Base-by-base conservation (phyloP, 1,140 invertebrate species). In the Diabrotica undecimpunctata region DNA sequence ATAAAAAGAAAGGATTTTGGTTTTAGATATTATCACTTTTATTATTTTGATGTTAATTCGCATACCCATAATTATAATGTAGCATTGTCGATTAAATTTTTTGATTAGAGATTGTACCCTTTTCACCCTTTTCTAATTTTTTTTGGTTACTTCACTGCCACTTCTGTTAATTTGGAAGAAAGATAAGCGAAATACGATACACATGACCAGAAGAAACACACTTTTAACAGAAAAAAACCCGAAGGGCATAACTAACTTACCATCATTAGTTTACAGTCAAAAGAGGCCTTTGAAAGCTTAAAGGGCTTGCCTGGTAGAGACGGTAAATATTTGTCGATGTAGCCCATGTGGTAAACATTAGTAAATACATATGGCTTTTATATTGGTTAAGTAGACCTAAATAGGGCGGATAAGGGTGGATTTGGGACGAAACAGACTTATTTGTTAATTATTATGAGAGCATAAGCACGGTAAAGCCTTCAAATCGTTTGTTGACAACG, bases 281-380 rank as follows among this genome's bases (percentile, higher is more conserved):
- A 13, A 35, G 52, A 8, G 54, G 12, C 39, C 58, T 65, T 62
- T 54, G 59, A 56, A 62, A 12, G 37, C 52, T 68, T 68, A 64
- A 55, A 35, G 57, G n/a, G 55, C 14, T 25, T 39, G 39, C 12
- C 36, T 54, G 38, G 57, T 50, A 54, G 36, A 14, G 25, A 61
- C 41, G 37, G 69, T 69, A 70, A 72, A 72, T 72, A 73, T 70
- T 70, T 68, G 65, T 65, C 65, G 66, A 70, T 69, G 63, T 61
- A 9, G 50, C 66, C 70, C 74, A 75, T 75, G 73, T 74, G 73
- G 74, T 75, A 75, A 75, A 75, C 74, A 75, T 75, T 75, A 73
- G 74, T 75, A 74, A 74, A 74, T 73, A 74, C 74, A 74, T 71
- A 70, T 71, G 74, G 73, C 61, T 68, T 71, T 73, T 74, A 71